Evolutionary conservation across 2,888 invertebrate genomes (phyloP).

Genomic region (Panopea generosa): DNA sequence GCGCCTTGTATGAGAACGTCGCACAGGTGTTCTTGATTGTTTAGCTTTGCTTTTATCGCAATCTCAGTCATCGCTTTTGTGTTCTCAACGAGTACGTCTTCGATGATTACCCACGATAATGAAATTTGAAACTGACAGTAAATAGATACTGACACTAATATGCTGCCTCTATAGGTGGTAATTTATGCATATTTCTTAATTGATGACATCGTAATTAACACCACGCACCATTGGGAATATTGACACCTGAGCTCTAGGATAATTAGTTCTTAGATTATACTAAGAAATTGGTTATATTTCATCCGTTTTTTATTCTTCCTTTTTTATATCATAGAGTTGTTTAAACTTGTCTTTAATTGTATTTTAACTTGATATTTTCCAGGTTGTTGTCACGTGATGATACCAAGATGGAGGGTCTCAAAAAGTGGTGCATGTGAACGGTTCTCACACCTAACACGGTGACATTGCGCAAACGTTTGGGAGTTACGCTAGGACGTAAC

Average conservation of each 20-base stretch:
- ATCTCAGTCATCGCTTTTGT: slow-evolving; percentile 28
- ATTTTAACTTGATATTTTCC: slow-evolving; percentile 20
- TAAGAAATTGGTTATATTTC: too few relatives aligned
- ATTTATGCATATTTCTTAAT: not conserved
- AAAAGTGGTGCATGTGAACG: too few relatives aligned
- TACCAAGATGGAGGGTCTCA: not conserved
- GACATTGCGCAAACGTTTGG: too few relatives aligned
- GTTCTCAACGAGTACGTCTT: slow-evolving; percentile 19
- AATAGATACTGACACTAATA: slow-evolving; percentile 53
- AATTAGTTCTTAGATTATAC: too few relatives aligned
- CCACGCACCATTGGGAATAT: not conserved
- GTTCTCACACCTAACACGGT: too few relatives aligned
- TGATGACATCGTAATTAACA: not conserved
- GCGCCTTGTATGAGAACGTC: slow-evolving; percentile 29
- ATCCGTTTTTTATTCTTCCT: too few relatives aligned
- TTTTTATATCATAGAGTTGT: too few relatives aligned
- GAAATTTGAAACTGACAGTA: slow-evolving; percentile 16
- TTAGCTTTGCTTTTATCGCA: slow-evolving; percentile 29
- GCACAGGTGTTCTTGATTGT: slow-evolving; percentile 49
- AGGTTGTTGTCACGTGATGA: slow-evolving; percentile 62
- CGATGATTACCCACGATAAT: slow-evolving; percentile 25
- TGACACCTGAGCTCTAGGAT: too few relatives aligned
- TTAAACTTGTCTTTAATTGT: not conserved
- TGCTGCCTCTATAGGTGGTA: slow-evolving; percentile 39
- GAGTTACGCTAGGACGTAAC: too few relatives aligned